Conservation (phyloP, 2,797 vertebrate genomes). For the Argya squamiceps region DNA sequence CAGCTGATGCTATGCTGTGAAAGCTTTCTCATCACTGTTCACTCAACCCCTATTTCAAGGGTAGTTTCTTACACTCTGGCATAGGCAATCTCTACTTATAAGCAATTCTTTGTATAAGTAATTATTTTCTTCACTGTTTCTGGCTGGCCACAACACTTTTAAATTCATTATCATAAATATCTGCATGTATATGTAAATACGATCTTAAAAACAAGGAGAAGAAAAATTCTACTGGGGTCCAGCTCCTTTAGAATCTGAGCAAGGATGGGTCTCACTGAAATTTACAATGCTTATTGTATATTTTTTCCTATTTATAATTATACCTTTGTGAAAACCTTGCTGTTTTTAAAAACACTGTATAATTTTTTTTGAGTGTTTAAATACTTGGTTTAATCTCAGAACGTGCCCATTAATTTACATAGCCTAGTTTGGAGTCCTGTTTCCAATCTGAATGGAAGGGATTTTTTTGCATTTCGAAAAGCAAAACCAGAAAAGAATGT, state of each 20-base stretch:
- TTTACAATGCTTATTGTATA: neutral
- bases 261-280: neutral
- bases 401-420: neutral
- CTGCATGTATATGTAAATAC: neutral
- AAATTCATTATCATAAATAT: constrained; percentile 4
- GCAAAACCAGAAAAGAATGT: neutral
- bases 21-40: neutral
- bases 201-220: neutral
- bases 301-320: neutral
- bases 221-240: neutral
- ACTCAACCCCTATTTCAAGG: neutral
- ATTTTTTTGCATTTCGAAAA: neutral
- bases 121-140: neutral
- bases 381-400: neutral
- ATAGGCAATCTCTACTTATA: neutral
- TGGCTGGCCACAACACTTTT: neutral
- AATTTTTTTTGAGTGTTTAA: neutral
- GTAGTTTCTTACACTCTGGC: neutral
- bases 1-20: neutral
- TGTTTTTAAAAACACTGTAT: neutral
- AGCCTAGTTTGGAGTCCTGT: neutral
- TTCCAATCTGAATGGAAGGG: neutral
- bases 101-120: neutral
- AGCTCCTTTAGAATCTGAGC: neutral
- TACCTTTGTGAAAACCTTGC: neutral